A percentile compares a stretch with the other conserved stretches of the same genome.
These are phyloP conservation scores for Drosophila ogumai DNA, from an alignment of 1,140 invertebrate genomes.

Conservation along the genomic window DNA sequence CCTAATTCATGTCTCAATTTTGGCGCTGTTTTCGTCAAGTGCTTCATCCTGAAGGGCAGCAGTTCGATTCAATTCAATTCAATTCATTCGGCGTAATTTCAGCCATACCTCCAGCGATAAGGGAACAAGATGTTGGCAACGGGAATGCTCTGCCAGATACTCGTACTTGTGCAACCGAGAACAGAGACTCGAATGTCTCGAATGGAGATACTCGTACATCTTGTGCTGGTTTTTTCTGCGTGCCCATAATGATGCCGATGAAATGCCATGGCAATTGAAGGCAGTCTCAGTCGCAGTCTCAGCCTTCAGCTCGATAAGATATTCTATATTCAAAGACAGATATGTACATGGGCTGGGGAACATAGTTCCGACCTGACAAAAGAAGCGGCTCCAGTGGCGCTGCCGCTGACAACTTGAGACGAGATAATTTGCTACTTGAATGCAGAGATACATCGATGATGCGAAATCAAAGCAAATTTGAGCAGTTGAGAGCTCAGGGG, in stretches of 20 bases:
- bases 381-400: conserved; percentile 41
- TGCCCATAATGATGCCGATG: conserved; percentile 55
- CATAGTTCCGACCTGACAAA: conserved; percentile 58
- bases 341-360: conserved; percentile 19
- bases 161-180: conserved; percentile 25
- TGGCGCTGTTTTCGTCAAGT: not conserved
- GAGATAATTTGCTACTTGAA: conserved; percentile 81
- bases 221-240: conserved; percentile 37
- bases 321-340: conserved; percentile 43
- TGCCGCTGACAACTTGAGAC: conserved; percentile 77
- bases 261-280: conserved; percentile 58
- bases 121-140: conserved; percentile 22
- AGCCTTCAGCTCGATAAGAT: conserved; percentile 31
- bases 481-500: conserved; percentile 29
- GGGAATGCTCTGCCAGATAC: conserved; percentile 6
- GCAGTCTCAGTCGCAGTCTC: conserved; percentile 16
- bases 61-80: conserved; percentile 32
- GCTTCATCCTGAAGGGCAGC: conserved; percentile 16
- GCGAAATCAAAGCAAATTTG: conserved; percentile 41
- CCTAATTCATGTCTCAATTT: not conserved
- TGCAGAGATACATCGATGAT: conserved; percentile 54
- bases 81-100: conserved; percentile 51
- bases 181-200: conserved; percentile 18
- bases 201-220: conserved; percentile 35
- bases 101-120: conserved; percentile 39